These are phyloP conservation scores for Cheilosia variabilis DNA, from an alignment of 2,888 invertebrate genomes.

Conservation along the genomic window DNA sequence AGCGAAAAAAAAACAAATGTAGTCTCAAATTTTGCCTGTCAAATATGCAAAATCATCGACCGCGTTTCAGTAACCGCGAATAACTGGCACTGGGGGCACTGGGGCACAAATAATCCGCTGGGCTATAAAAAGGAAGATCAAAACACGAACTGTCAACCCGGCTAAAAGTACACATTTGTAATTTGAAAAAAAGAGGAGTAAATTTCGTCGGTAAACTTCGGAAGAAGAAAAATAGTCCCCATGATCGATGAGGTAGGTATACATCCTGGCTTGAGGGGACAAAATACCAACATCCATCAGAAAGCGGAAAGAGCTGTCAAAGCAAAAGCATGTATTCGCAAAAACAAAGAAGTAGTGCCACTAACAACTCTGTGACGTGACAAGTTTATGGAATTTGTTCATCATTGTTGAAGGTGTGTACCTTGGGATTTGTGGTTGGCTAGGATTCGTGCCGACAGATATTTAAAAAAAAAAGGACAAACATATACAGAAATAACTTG, in stretches of 20 bases:
- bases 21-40: no score
- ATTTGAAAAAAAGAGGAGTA: no score
- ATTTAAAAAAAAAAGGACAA: slow-evolving; percentile 12
- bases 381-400: slow-evolving; percentile 24
- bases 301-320: slow-evolving; percentile 58
- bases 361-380: slow-evolving; percentile 25
- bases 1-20: no score
- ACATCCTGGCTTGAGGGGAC: slow-evolving; percentile 17
- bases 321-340: slow-evolving; percentile 3
- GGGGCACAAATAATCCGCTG: no score
- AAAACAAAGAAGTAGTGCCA: neutral
- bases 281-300: slow-evolving; percentile 20
- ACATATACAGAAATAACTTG: neutral
- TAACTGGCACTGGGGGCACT: no score
- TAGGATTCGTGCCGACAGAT: slow-evolving; percentile 8
- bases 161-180: no score
- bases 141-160: no score
- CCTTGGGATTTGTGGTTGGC: neutral
- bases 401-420: neutral
- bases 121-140: no score
- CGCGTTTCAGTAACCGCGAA: no score
- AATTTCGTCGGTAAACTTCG: no score
- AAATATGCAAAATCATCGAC: no score
- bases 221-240: neutral
- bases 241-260: neutral